Base-by-base conservation (phyloP, 2,888 invertebrate species). In the Acanthosoma haemorrhoidale region DNA sequence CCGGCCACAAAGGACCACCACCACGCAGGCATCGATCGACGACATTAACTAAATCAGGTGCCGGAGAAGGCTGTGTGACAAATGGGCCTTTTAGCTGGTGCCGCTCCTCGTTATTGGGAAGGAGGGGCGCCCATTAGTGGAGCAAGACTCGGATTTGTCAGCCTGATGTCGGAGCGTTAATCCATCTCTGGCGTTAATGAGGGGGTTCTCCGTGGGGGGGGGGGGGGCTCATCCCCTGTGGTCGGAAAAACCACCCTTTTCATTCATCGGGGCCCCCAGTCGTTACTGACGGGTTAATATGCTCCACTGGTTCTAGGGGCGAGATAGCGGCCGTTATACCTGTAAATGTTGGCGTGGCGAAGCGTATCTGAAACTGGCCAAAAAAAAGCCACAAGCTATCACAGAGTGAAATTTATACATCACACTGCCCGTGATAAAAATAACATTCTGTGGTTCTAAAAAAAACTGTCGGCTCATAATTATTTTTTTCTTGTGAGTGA, bases 171-270 rank as follows among this genome's bases (percentile, higher is more conserved):
- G 21, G 4, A 13, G 51, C 21, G 25, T 51, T 51, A 51, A 51
- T 51, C n/a, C n/a, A n/a, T n/a, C n/a, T n/a, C 51, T 51, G 21
- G 21, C 51, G 25, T 51, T 51, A 51, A 51, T 51, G 51, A 51
- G 25, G 51, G 25, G 51, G 25, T 16, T 41, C n/a, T n/a, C n/a
- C n/a, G n/a, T n/a, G n/a, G n/a, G n/a, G n/a, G n/a, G n/a, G n/a
- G n/a, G n/a, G n/a, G n/a, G n/a, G n/a, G n/a, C n/a, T n/a, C n/a
- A n/a, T n/a, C 41, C 16, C 16, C 41, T 2, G 5, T 32, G 32
- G 3, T 9, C 41, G 8, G 2, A n/a, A 9, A 51, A 51, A 13
- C 21, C 25, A 4, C 51, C 51, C 51, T 51, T n/a, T n/a, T 51
- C 51, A 25, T 51, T 21, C 51, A 51, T 51, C 51, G 25, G 51